phyloP scores from a whole-genome alignment of 2,797 vertebrate genomes.

The Selene dorsalis region DNA sequence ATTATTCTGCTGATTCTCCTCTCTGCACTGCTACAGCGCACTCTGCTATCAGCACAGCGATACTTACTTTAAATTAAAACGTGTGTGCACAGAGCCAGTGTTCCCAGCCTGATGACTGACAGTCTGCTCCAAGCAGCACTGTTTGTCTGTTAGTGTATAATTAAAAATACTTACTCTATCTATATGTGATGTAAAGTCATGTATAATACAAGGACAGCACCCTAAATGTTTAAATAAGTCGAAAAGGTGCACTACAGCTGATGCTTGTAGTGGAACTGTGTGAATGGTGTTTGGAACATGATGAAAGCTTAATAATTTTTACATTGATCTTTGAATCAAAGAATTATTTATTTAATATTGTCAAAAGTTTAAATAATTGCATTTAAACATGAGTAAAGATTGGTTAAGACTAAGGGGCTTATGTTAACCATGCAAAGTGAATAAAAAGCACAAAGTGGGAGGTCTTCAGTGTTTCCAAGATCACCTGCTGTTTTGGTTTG shows the following conservation, averaged over 20 bases:
- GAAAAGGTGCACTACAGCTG: not conserved
- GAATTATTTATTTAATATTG: not conserved
- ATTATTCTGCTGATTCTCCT: slow-evolving; percentile 45
- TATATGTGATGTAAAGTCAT: not conserved
- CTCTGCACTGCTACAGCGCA: slow-evolving; percentile 6
- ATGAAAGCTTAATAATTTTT: not conserved
- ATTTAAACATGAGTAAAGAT: not conserved
- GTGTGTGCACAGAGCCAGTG: not conserved
- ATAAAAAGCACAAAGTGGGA: too few species aligned
- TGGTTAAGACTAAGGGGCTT: not conserved
- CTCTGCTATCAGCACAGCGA: slow-evolving; percentile 12
- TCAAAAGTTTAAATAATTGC: not conserved
- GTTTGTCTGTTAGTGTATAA: not conserved
- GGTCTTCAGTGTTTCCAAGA: not conserved
- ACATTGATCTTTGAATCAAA: not conserved
- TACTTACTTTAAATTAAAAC: slow-evolving; percentile 21
- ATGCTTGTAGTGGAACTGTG: not conserved
- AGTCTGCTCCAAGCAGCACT: slow-evolving; percentile 4
- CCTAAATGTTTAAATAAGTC: slow-evolving; percentile 7
- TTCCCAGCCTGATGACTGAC: slow-evolving; percentile 13
- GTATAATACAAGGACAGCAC: not conserved
- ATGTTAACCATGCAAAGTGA: not conserved
- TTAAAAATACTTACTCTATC: not conserved
- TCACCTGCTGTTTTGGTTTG: not conserved
- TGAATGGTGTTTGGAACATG: not conserved